Evolutionary conservation across 1,140 invertebrate genomes (phyloP), one percentile per base, ranked within the genome.

Genomic region (Drosophila littoralis): DNA sequence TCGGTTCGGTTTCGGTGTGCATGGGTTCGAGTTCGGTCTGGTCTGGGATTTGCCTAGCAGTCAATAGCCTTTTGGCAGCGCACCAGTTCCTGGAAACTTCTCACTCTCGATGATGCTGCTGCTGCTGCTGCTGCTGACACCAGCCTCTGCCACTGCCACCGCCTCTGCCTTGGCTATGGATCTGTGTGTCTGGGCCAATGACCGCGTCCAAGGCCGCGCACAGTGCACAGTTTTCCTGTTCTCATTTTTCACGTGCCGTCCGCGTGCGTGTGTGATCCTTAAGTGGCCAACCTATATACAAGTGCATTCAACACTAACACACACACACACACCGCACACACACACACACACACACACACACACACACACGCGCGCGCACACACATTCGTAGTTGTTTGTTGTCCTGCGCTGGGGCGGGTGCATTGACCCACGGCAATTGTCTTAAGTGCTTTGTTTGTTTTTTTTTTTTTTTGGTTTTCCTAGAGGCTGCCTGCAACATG

Each of bases 31-130:
- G n/a, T 32, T 69, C 38, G 10, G 43, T 15, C 22, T 35, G 12
- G 13, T 35, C 36, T 38, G 40, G 38, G 38, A 22, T 40, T 63
- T 36, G 77, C 63, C 74, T 73, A 77, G 69, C 77, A 85, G 82
- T 84, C 82, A 81, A 85, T 81, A 85, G 81, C 81, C 81, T 83
- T 72, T 83, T 50, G 77, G 80, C 76, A 70, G 66, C 35, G 48
- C 5, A 59, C 15, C 78, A 82, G 81, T 85, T 85, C 81, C 81
- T 86, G 81, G 81, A 85, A 86, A 59, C 75, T 71, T 78, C 77
- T 65, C 10, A 42, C 65, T 32, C 77, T 48, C 46, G 8, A 9
- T 28, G 9, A 28, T 36, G 33, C 12, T 28, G 32, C 28, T 28
- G 35, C 13, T 17, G n/a, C 43, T 17, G n/a, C 43, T 32, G 46